Conservation (phyloP, 1,140 invertebrate species). For the Camponotus floridanus region DNA sequence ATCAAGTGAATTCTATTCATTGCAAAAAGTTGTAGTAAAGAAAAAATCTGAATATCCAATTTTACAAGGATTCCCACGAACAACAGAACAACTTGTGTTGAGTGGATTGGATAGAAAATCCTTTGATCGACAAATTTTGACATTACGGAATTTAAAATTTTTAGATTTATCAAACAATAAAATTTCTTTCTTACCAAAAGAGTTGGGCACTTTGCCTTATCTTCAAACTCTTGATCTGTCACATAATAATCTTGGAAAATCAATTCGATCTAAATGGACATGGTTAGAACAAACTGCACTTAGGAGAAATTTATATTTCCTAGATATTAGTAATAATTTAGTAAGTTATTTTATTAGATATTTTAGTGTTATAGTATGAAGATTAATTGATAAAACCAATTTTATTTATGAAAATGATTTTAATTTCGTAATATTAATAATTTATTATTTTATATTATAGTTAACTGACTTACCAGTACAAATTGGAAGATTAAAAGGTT, state of each 20-base stretch:
- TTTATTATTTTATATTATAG: constrained; percentile 71
- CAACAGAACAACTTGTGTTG: constrained; percentile 87
- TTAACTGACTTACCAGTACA: constrained; percentile 86
- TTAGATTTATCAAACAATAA: constrained; percentile 93
- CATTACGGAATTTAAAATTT: constrained; percentile 88
- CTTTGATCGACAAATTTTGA: constrained; percentile 90
- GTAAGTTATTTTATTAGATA: constrained; percentile 77
- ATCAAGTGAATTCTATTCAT: background rate
- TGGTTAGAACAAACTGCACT: constrained; percentile 88
- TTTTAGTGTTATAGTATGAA: background rate
- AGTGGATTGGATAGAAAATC: constrained; percentile 88
- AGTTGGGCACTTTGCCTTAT: constrained; percentile 89
- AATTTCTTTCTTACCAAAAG: constrained; percentile 90
- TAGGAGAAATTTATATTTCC: constrained; percentile 85
- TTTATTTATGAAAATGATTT: background rate
- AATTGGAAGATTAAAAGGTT: constrained; percentile 87
- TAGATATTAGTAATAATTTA: constrained; percentile 89
- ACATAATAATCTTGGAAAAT: constrained; percentile 89
- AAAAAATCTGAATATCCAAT: constrained; percentile 89
- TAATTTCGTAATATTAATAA: constrained; percentile 22
- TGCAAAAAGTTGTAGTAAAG: constrained; percentile 87
- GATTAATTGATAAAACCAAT: background rate
- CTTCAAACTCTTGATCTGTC: constrained; percentile 90
- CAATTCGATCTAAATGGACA: constrained; percentile 86
- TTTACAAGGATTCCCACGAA: constrained; percentile 89